A percentile compares a stretch with the other conserved stretches of the same genome.
These are phyloP conservation scores for Spinus olivaceus DNA, from an alignment of 2,797 vertebrate genomes.

Conservation along the genomic window DNA sequence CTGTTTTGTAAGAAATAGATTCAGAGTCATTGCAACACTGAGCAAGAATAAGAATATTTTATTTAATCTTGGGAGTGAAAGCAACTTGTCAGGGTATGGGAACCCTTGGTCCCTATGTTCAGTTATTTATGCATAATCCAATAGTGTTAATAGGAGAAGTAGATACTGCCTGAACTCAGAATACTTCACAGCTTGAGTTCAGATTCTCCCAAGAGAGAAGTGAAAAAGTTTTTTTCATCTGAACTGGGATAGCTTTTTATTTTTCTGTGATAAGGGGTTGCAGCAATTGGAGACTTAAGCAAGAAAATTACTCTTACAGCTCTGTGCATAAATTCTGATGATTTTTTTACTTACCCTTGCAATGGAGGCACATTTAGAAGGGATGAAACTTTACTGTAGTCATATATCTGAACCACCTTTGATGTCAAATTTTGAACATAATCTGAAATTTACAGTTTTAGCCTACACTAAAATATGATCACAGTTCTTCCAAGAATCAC, in stretches of 20 bases:
- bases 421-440: conserved; percentile 11
- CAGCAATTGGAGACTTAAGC: neutral
- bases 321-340: conserved; percentile 57
- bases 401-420: conserved; percentile 6
- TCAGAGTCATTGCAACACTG: neutral
- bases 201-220: neutral
- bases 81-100: neutral
- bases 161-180: neutral
- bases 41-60: neutral
- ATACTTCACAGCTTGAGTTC: neutral
- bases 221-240: neutral
- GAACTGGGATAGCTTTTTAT: neutral
- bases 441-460: conserved; percentile 25
- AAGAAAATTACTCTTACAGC: neutral
- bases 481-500: conserved; percentile 12
- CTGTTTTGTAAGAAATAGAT: neutral
- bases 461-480: neutral
- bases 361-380: neutral
- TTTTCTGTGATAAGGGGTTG: neutral
- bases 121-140: neutral
- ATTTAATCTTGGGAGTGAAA: neutral
- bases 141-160: neutral
- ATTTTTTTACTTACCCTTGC: conserved; percentile 52
- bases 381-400: conserved; percentile 15
- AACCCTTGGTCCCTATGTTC: neutral